phyloP scores from a whole-genome alignment of 1,140 invertebrate genomes.

The Centruroides vittatus region DNA sequence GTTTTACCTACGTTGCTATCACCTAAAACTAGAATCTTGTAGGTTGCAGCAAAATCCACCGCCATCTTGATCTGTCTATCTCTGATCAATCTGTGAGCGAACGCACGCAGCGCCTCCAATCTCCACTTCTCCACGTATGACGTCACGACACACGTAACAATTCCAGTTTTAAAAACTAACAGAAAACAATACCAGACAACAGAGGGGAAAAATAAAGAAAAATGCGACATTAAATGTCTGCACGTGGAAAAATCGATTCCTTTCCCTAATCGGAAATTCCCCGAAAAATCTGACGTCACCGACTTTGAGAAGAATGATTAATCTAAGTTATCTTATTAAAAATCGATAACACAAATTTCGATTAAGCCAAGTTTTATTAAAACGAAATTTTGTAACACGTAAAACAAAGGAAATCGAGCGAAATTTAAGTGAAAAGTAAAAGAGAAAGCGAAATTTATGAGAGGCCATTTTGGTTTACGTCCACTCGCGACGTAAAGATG shows the following conservation, averaged over 20 bases:
- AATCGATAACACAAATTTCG: background rate
- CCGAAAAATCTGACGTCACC: no score
- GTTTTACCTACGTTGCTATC: slow-evolving; percentile 87
- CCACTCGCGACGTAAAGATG: slow-evolving; percentile 88
- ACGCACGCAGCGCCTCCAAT: no score
- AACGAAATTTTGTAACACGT: background rate
- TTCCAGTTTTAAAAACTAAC: no score
- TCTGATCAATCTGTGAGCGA: slow-evolving; percentile 9
- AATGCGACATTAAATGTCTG: no score
- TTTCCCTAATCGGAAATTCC: no score
- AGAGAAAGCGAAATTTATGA: slow-evolving; percentile 31
- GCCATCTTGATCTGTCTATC: slow-evolving; percentile 11
- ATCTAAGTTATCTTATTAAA: no score
- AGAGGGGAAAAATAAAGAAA: no score
- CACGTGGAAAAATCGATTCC: no score
- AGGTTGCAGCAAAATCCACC: slow-evolving; percentile 15
- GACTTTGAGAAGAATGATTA: no score
- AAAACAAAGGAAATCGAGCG: background rate
- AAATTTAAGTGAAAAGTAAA: slow-evolving; percentile 40
- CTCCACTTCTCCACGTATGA: no score
- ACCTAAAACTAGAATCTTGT: slow-evolving; percentile 67
- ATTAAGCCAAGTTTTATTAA: background rate
- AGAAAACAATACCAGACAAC: no score
- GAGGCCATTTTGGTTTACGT: slow-evolving; percentile 87
- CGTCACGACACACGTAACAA: no score